These are phyloP conservation scores for Puma concolor DNA, from an alignment of 2,113 vertebrate genomes.

Conservation along the genomic window DNA sequence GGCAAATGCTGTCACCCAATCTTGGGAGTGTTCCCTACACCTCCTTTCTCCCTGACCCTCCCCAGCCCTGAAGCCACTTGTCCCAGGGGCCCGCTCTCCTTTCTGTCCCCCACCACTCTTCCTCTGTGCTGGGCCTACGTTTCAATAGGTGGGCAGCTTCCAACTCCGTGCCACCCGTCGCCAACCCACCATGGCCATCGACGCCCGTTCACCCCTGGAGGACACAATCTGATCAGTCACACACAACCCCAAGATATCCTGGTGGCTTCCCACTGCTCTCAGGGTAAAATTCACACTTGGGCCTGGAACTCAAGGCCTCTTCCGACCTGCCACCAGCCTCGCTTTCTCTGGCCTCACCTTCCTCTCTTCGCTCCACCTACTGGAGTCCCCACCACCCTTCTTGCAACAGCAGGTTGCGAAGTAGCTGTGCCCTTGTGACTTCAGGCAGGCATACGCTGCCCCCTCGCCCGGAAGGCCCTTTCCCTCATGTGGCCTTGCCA, in stretches of 20 bases:
- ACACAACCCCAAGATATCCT: background rate
- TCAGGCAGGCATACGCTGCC: rapidly evolving
- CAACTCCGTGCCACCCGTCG: background rate
- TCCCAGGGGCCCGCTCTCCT: background rate
- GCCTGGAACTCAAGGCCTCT: background rate
- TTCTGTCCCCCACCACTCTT: background rate
- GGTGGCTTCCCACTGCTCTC: background rate
- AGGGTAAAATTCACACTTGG: background rate
- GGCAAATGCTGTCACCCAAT: background rate
- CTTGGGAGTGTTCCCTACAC: background rate
- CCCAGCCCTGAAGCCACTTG: background rate
- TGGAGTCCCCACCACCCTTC: background rate
- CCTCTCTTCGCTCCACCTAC: background rate
- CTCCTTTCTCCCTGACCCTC: background rate
- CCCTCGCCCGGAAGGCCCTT: background rate
- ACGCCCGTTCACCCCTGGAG: background rate
- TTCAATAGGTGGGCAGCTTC: no score
- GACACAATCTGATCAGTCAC: background rate
- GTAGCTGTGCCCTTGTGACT: background rate
- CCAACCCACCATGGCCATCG: background rate
- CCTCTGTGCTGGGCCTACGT: background rate
- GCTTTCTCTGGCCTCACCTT: background rate
- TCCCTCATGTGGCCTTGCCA: background rate
- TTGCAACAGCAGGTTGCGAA: background rate
- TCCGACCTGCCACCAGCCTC: background rate